phyloP scores from a whole-genome alignment of 2,888 invertebrate genomes.

The Sturmia bella region DNA sequence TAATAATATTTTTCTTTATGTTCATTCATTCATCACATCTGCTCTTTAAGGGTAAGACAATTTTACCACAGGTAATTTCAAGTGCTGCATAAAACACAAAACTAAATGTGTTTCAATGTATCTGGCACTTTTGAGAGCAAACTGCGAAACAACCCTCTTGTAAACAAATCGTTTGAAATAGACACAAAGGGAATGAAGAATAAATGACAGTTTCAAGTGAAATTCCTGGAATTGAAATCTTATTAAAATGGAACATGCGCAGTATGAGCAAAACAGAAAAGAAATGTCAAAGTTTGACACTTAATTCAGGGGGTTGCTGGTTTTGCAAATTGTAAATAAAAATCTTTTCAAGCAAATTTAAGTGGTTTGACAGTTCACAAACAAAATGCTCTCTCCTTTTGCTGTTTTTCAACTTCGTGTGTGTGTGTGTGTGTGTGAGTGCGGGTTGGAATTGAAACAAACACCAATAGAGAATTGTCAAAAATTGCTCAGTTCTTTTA shows the following conservation, averaged over 20 bases:
- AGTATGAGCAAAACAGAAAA: slow-evolving; percentile 8
- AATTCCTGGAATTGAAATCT: slow-evolving; percentile 20
- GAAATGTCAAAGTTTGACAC: slow-evolving; percentile 57
- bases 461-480: slow-evolving; percentile 59
- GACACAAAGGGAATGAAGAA: neutral
- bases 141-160: slow-evolving; percentile 42
- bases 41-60: slow-evolving; percentile 3
- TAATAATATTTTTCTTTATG: no score
- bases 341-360: neutral
- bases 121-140: slow-evolving; percentile 15
- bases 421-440: neutral
- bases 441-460: slow-evolving; percentile 64
- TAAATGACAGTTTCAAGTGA: slow-evolving; percentile 10
- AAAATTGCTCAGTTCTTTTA: slow-evolving; percentile 45
- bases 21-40: neutral
- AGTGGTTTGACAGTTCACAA: slow-evolving; percentile 37
- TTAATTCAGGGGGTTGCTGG: slow-evolving; percentile 29
- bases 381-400: slow-evolving; percentile 12
- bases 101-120: neutral
- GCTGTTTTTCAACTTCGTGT: slow-evolving; percentile 4
- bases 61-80: slow-evolving; percentile 32
- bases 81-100: slow-evolving; percentile 13
- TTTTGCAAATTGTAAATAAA: slow-evolving; percentile 10
- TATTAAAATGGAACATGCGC: slow-evolving; percentile 45
- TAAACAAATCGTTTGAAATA: slow-evolving; percentile 12